Evolutionary conservation across 2,113 vertebrate species (phyloP).

Genomic region (Aplodontia rufa): DNA sequence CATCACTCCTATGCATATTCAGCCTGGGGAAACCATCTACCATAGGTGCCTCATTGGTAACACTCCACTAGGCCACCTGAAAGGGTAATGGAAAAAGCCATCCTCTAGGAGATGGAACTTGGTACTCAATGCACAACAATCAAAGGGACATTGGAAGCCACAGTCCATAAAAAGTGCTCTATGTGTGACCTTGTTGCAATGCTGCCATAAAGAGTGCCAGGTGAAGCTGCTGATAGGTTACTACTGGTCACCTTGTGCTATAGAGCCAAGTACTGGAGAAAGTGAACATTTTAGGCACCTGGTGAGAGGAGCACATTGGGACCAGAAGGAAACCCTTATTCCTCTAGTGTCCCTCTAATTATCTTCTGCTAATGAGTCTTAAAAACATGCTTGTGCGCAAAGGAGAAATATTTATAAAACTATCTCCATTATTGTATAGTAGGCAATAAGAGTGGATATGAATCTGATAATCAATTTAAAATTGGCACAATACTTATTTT

Average conservation of each 20-base stretch:
- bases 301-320: neutral
- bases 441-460: neutral
- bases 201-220: neutral
- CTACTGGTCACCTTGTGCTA: neutral
- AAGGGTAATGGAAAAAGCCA: neutral
- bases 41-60: neutral
- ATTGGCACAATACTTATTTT: neutral
- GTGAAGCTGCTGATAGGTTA: neutral
- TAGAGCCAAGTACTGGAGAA: rapidly evolving
- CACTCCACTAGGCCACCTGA: neutral
- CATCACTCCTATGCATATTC: neutral
- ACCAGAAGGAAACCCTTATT: neutral
- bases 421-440: neutral
- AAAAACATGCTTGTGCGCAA: neutral
- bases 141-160: neutral
- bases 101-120: neutral
- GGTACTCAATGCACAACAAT: neutral
- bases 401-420: neutral
- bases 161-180: neutral
- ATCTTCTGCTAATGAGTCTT: too few relatives aligned
- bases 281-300: too few relatives aligned
- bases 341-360: too few relatives aligned
- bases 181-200: neutral
- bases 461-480: neutral
- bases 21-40: too few relatives aligned